These are phyloP conservation scores for Scytalopus superciliaris DNA, from an alignment of 2,113 vertebrate genomes.

Conservation along the genomic window DNA sequence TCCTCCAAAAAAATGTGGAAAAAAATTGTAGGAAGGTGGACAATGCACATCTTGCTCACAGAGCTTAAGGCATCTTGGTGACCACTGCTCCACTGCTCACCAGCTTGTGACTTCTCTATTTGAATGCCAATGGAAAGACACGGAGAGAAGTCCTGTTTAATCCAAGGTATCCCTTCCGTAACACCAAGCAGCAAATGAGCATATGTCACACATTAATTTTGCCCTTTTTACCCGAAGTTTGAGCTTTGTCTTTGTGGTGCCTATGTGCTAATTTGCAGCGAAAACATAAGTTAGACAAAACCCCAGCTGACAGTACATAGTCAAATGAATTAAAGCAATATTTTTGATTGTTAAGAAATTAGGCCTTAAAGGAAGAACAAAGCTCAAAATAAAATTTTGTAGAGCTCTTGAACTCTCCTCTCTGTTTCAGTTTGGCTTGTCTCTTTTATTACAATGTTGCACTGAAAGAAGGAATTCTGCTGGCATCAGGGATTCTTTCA, in stretches of 20 bases:
- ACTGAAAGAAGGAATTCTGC: constrained; percentile 42
- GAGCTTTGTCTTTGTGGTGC: neutral
- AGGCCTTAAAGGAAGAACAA: neutral
- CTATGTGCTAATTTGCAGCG: neutral
- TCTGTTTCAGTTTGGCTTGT: constrained; percentile 15
- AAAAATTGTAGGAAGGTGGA: neutral
- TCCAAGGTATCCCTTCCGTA: neutral
- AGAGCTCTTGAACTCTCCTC: neutral
- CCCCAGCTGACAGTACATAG: neutral
- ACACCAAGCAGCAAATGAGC: neutral
- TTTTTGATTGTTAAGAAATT: neutral
- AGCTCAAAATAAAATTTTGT: neutral
- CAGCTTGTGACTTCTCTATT: neutral
- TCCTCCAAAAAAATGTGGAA: neutral
- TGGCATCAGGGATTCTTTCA: constrained; percentile 36
- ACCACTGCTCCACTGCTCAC: neutral
- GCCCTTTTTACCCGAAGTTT: neutral
- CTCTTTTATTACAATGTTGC: neutral
- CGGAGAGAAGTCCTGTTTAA: neutral
- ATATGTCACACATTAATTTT: neutral
- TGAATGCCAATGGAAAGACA: neutral
- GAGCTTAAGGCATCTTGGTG: neutral
- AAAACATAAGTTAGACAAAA: neutral
- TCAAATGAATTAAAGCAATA: neutral
- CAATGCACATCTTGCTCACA: neutral